Base-by-base conservation (phyloP, 2,888 invertebrate genomes). In the Trilocha varians region DNA sequence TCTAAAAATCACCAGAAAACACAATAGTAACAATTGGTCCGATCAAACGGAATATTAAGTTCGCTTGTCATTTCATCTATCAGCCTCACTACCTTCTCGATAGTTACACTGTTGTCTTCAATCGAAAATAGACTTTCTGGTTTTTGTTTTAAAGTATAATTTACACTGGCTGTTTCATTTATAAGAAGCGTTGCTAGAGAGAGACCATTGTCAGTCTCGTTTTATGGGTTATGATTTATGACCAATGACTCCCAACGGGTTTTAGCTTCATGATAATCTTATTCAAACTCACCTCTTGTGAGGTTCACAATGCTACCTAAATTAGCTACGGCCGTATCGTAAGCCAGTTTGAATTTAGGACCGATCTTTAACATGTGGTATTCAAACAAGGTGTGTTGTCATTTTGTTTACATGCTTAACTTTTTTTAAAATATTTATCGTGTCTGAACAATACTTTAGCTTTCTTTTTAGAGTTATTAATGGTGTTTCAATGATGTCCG, bases 211-310 rank as follows among this genome's bases (percentile, higher is more conserved):
- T 84, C 82, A 79, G 83, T 68, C 68, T 74, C 73, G 68, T 83
- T 82, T 84, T 84, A 84, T 82, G 83, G 78, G 78, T 75, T 82
- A 85, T 85, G 85, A 85, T 85, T 85, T 84, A 85, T 85, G 85
- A 84, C 70, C 77, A 69, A 74, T 79, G 84, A 82, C 83, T 85
- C 80, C 85, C 84, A 83, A 84, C 83, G 82, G 84, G 79, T 75
- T 83, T 70, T 75, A 63, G 67, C 63, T 65, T 66, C 69, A 59
- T 78, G 83, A 79, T 85, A 85, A 85, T 84, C 80, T 83, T 73
- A 83, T 80, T 84, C 79, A 82, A 67, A 66, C 71, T 67, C 68
- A 62, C 70, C 73, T 77, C 78, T 77, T 78, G 74, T 78, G 75
- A 68, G 71, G 66, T 71, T 70, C 70, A 85, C 85, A 85, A 85